Base-by-base conservation (phyloP, 2,888 invertebrate species). In the Macropis europaea region DNA sequence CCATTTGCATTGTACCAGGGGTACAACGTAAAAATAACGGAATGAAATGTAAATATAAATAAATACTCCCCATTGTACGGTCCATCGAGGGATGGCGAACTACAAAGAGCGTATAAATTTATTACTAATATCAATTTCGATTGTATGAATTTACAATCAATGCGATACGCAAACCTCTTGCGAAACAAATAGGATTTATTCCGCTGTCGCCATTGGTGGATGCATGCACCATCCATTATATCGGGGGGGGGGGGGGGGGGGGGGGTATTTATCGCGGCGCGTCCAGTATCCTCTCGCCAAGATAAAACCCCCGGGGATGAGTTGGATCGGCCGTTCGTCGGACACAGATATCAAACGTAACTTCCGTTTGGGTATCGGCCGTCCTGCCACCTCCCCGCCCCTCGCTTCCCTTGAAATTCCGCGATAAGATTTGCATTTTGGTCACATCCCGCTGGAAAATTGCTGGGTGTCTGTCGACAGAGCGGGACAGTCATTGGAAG, bases 241-340 rank as follows among this genome's bases (percentile, higher is more conserved):
- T 63, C 67, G 77, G 61, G 71, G n/a, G n/a, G n/a, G n/a, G n/a
- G n/a, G n/a, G n/a, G n/a, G n/a, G n/a, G n/a, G 62, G 79, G 74
- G 71, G 62, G 79, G 74, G 71, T 75, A 81, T 81, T 81, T 81
- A 81, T 81, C 79, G 81, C 73, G 56, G 52, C 50, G 38, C 57
- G 70, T 74, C 56, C 79, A 68, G 67, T 67, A 59, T 68, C 69
- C 76, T 57, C 74, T 64, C 56, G 56, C 60, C 67, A 70, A 78
- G 80, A 82, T 82, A 82, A 82, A 82, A 74, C 60, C 70, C 61
- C 48, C 28, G 54, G 45, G 68, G 50, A 56, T 13, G 72, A 61
- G 61, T 38, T 26, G 69, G 71, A 73, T 50, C 52, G 45, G 43
- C 57, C 57, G 68, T 59, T 69, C 54, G 61, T 60, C 70, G 48